Percentiles rank a stretch among this genome's conserved stretches.
phyloP scores from a whole-genome alignment of 1,140 invertebrate species.

The Heliothis subflexa region DNA sequence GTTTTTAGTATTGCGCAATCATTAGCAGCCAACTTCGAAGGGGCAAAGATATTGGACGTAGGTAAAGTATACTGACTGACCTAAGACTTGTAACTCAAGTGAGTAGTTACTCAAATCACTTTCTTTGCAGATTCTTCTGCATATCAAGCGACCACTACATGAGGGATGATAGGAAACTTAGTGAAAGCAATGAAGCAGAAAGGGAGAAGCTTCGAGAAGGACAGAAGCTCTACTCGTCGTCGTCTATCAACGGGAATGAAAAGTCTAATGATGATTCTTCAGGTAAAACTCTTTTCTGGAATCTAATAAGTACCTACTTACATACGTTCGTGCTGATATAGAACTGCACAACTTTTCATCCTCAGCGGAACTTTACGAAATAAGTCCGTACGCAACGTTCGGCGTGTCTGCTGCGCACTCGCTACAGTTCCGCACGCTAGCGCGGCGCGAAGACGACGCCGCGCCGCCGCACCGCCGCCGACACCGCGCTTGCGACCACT shows the following conservation, averaged over 20 bases:
- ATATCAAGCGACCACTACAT: slow-evolving; percentile 80
- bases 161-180: slow-evolving; percentile 82
- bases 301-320: not conserved
- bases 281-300: slow-evolving; percentile 63
- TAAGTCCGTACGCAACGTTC: slow-evolving; percentile 92
- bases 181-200: slow-evolving; percentile 84
- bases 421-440: slow-evolving; percentile 93
- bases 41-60: too few species aligned
- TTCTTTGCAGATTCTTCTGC: slow-evolving; percentile 79
- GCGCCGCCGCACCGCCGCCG: slow-evolving; percentile 76
- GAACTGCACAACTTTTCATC: not conserved
- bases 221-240: slow-evolving; percentile 85
- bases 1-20: too few species aligned
- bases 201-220: slow-evolving; percentile 84
- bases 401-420: slow-evolving; percentile 89
- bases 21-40: too few species aligned
- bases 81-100: not conserved
- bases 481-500: slow-evolving; percentile 79
- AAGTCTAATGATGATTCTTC: slow-evolving; percentile 86
- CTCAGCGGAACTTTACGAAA: slow-evolving; percentile 89
- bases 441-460: slow-evolving; percentile 91
- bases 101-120: not conserved
- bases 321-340: too few species aligned
- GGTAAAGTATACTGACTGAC: too few species aligned
- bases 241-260: slow-evolving; percentile 85